Evolutionary conservation across 1,140 invertebrate genomes (phyloP).

Genomic region (Zaprionus africanus): DNA sequence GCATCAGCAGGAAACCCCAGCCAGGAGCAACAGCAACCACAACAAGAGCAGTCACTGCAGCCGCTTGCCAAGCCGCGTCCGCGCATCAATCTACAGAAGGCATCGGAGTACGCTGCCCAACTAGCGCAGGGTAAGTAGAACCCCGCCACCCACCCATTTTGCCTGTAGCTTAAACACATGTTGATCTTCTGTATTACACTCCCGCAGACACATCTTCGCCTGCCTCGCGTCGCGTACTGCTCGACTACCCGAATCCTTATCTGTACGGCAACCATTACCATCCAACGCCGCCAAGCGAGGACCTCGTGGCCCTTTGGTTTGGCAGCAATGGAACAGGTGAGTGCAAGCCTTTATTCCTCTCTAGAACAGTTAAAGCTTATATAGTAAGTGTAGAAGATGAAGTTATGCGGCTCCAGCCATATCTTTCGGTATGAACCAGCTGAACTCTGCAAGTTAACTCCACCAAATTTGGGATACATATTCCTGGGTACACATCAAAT

Average conservation of each 20-base stretch:
- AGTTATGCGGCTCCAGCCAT: not conserved
- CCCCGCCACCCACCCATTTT: no score
- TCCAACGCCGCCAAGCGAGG: constrained; percentile 85
- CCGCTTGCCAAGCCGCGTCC: constrained; percentile 72
- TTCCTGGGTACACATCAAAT: not conserved
- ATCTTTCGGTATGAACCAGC: not conserved
- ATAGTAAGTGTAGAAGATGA: not conserved
- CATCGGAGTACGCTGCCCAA: constrained; percentile 81
- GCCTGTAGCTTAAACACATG: not conserved
- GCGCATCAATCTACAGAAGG: constrained; percentile 81
- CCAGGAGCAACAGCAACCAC: constrained; percentile 36
- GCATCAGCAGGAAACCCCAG: constrained; percentile 41
- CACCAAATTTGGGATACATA: not conserved
- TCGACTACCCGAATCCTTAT: constrained; percentile 84
- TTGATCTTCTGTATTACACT: not conserved
- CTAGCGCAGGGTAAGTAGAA: constrained; percentile 74
- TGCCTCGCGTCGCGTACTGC: constrained; percentile 78
- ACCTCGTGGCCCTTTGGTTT: constrained; percentile 86
- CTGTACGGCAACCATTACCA: constrained; percentile 84
- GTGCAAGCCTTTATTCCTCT: constrained; percentile 12
- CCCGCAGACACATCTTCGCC: constrained; percentile 66
- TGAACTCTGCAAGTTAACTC: not conserved
- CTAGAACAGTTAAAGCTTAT: no score
- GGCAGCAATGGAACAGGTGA: constrained; percentile 85
- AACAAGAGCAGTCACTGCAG: constrained; percentile 19